A percentile compares a stretch with the other conserved stretches of the same genome.
These are phyloP conservation scores for Enteromius afrohamiltoni DNA, from an alignment of 2,797 vertebrate genomes.

Conservation along the genomic window DNA sequence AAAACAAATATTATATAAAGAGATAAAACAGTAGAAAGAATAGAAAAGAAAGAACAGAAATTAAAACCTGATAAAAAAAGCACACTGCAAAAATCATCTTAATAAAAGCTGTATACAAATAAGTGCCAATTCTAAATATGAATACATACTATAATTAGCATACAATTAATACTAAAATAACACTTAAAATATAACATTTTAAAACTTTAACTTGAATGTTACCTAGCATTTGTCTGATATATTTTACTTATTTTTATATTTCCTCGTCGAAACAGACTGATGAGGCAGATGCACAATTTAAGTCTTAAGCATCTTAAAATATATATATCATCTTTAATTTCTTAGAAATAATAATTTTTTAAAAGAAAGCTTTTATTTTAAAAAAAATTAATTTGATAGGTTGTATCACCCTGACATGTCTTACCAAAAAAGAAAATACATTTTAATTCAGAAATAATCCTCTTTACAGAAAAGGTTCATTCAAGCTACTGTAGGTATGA, in stretches of 20 bases:
- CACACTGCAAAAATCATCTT: background rate
- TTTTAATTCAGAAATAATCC: background rate
- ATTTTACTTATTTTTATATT: too few species aligned
- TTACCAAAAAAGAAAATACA: rapidly evolving
- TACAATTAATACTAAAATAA: background rate
- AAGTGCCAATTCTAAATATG: background rate
- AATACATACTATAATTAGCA: background rate
- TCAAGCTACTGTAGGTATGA: background rate
- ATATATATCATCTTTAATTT: background rate
- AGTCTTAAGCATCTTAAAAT: background rate
- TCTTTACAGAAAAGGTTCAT: background rate
- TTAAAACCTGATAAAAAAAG: background rate
- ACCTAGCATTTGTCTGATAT: background rate
- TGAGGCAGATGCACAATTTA: background rate
- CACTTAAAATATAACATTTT: background rate
- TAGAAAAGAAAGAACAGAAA: background rate
- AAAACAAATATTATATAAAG: background rate
- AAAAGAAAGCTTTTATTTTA: too few species aligned
- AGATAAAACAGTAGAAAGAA: background rate
- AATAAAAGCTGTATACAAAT: background rate
- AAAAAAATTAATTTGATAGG: background rate
- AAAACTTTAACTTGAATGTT: background rate
- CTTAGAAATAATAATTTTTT: too few species aligned
- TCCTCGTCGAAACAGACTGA: background rate
- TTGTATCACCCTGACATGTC: background rate